Base-by-base conservation (phyloP, 2,113 vertebrate genomes). In the Seriola aureovittata region DNA sequence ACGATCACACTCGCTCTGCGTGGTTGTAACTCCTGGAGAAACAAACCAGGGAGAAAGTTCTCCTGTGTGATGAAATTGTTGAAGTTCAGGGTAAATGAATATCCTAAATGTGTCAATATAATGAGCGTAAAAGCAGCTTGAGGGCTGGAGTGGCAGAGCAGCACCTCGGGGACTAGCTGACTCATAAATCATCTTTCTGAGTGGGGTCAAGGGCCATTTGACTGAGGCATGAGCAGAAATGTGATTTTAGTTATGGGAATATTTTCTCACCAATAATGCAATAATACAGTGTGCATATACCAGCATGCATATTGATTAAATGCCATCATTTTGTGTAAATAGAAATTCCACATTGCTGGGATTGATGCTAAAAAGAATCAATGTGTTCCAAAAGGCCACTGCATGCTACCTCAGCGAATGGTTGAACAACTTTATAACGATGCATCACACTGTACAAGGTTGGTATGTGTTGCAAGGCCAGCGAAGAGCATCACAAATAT, bases 121-220 rank as follows among this genome's bases (percentile, higher is more conserved):
- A 88, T 87, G 74, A 82, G 84, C 72, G 57, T 78, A 83, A 86
- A 87, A 25, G 78, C 71, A 64, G 32, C 17, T 38, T 79, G 42
- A 74, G 82, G 82, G 77, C 75, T 85, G 46, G 79, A 85, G 48
- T 83, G 78, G 82, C 90, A 84, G 82, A 85, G 63, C 46, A 78
- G 65, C 80, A 85, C 86, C 85, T 72, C 25, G 52, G 88, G 84
- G 89, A 87, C 73, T 5, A 3, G 46, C 87, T 84, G 84, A 86
- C 78, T 94, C 90, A 93, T 92, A 91, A 93, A 93, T 94, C 93
- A 93, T 91, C 81, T 83, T 87, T 85, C 85, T 84, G 81, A 86
- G 75, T 85, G 70, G 82, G 92, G 91, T 93, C 90, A 93, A 90
- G 86, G 91, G 87, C 74, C 89, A 80, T 80, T 90, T 90, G 70